Evolutionary conservation across 2,113 vertebrate species (phyloP), one percentile per base, ranked within the genome.

Genomic region (Megaceryle maxima): DNA sequence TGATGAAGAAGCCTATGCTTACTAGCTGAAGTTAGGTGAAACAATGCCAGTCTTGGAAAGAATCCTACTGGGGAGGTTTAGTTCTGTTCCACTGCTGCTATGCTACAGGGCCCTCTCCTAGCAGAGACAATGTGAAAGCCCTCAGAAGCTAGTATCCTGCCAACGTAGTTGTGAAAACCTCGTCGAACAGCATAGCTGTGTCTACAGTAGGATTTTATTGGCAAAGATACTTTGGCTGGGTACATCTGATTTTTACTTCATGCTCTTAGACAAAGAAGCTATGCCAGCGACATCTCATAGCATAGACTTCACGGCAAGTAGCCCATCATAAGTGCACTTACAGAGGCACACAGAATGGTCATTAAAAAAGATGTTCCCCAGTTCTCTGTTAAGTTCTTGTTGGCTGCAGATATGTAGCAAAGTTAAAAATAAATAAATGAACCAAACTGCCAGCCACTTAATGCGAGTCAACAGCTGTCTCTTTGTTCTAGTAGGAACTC

Each of bases 381-480:
- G 24, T 56, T 85, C 89, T 87, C 90, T 51, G 33, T 33, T 94
- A 79, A 84, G 53, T 90, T 94, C 86, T 73, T 90, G 13, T 43
- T 87, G 62, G 76, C 53, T 0, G 2, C 83, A 82, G 73, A 79
- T 87, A 69, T 16, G 33, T 55, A 62, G 21, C 24, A 91, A 91
- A 95, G 74, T 92, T 86, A 35, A 68, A 90, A 87, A 94, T 62
- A 77, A 69, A 78, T 64, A 88, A 39, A 84, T 37, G 51, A 92
- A 75, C 72, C 51, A 83, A 77, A 86, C 68, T 83, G 83, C 69
- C 88, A 92, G 53, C 33, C 50, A 19, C 94, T 94, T 95, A 95
- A 72, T 69, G 83, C 0, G 2, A 95, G 80, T 88, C 90, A 95
- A 96, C 95, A 96, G 85, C 94, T 96, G 92, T 93, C 81, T 94